These are phyloP conservation scores for Parnassius mnemosyne DNA, from an alignment of 2,888 invertebrate genomes.

Conservation along the genomic window DNA sequence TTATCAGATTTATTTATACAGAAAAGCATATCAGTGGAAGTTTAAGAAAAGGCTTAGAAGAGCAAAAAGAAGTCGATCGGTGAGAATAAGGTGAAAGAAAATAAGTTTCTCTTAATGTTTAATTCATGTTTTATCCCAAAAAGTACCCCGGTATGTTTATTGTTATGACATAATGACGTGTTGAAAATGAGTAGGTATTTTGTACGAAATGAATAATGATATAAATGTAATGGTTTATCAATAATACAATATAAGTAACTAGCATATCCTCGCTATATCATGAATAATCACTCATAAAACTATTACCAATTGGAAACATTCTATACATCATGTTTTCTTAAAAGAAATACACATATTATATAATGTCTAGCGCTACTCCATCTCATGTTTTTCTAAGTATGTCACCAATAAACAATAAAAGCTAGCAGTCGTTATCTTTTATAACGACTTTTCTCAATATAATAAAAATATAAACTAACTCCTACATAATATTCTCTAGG, in stretches of 20 bases:
- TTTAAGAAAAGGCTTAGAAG: slow-evolving; percentile 30
- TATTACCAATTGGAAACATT: background rate
- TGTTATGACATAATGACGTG: slow-evolving; percentile 15
- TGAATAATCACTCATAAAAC: background rate
- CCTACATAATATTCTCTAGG: slow-evolving; percentile 58
- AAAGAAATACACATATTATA: slow-evolving; percentile 13
- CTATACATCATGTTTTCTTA: background rate
- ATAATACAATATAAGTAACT: slow-evolving; percentile 25
- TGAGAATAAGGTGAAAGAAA: slow-evolving; percentile 18
- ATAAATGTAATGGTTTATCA: slow-evolving; percentile 26
- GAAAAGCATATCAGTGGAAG: slow-evolving; percentile 11
- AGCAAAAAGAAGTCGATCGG: slow-evolving; percentile 59
- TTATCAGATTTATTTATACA: slow-evolving; percentile 8
- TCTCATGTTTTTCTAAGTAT: slow-evolving; percentile 11
- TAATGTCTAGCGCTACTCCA: slow-evolving; percentile 21
- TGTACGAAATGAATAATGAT: slow-evolving; percentile 22
- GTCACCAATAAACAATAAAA: slow-evolving; percentile 17
- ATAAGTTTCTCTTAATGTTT: no score
- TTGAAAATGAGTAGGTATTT: slow-evolving; percentile 10
- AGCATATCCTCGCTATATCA: slow-evolving; percentile 12
- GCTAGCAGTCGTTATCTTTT: slow-evolving; percentile 26
- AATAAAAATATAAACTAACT: slow-evolving; percentile 57
- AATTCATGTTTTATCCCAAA: background rate
- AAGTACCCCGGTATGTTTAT: background rate
- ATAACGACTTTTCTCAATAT: slow-evolving; percentile 35